Conservation (phyloP, 2,797 vertebrate genomes). For the Pangasius larnaudii region DNA sequence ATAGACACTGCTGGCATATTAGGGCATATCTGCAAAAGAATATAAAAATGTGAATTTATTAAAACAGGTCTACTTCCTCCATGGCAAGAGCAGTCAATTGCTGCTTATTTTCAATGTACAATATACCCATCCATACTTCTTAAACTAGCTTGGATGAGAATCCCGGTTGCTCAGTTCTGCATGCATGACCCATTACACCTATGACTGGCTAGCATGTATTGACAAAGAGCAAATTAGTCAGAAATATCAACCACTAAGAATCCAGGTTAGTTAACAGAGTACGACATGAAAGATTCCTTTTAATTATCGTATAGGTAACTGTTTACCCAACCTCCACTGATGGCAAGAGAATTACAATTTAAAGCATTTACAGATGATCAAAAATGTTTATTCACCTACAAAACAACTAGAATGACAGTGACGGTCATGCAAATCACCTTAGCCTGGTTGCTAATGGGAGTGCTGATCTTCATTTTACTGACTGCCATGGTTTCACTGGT, state of each 20-base stretch:
- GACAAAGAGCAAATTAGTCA: neutral
- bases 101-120: neutral
- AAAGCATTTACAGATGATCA: neutral
- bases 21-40: constrained; percentile 86
- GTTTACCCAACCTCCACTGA: neutral
- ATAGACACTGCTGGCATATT: constrained; percentile 97
- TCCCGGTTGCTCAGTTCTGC: neutral
- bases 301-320: neutral
- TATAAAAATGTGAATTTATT: constrained; percentile 38
- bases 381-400: neutral
- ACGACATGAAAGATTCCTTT: neutral
- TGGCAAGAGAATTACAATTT: neutral
- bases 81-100: neutral
- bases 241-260: neutral
- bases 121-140: neutral
- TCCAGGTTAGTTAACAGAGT: neutral
- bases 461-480: neutral
- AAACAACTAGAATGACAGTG: neutral
- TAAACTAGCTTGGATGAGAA: neutral
- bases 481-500: neutral
- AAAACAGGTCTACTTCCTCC: neutral
- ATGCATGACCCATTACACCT: neutral
- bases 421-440: neutral
- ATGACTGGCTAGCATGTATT: neutral
- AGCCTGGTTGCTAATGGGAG: neutral